Evolutionary conservation across 2,888 invertebrate genomes (phyloP), one percentile per base, ranked within the genome.

Genomic region (Pollenia griseotomentosa): DNA sequence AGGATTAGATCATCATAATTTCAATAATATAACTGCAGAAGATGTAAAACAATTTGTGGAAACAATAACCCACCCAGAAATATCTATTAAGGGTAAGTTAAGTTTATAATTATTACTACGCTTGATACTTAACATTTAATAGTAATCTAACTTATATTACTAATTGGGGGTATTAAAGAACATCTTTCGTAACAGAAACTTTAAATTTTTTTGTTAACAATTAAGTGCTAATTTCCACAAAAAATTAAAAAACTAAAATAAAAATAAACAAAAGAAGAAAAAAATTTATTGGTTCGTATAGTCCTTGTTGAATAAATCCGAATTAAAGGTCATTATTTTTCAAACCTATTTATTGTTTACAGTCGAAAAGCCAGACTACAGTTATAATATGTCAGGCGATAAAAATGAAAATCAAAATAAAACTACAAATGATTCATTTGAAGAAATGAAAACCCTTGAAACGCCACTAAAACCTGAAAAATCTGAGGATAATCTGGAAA

Each of bases 241-340:
- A 74, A 61, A 61, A 44, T 55, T 5, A 55, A 65, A n/a, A 42
- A 33, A 59, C 3, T 48, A 65, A 80, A 75, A 63, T 44, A 57
- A 61, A 68, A 66, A 70, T 10, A 81, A 70, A 51, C 59, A 81
- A 81, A 74, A 66, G 75, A 81, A 66, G 65, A 85, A 77, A 77
- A 82, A 85, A 77, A 81, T 68, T 80, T 84, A 80, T 87, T 83
- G 87, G 87, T 87, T 87, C 87, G 87, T 87, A 87, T 87, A 74
- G 80, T 66, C 46, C 12, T 66, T 74, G 23, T 75, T 79, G 80
- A 86, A 83, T 77, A 83, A 73, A 83, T 83, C 77, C 68, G 42
- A 71, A 87, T 87, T 87, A 87, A 87, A 87, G 81, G 81, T 59
- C 80, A 81, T 78, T 87, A 81, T 84, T 87, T 78, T 84, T 84